phyloP scores from a whole-genome alignment of 23 tunicate genomes.

The Aplidium turbinatum region DNA sequence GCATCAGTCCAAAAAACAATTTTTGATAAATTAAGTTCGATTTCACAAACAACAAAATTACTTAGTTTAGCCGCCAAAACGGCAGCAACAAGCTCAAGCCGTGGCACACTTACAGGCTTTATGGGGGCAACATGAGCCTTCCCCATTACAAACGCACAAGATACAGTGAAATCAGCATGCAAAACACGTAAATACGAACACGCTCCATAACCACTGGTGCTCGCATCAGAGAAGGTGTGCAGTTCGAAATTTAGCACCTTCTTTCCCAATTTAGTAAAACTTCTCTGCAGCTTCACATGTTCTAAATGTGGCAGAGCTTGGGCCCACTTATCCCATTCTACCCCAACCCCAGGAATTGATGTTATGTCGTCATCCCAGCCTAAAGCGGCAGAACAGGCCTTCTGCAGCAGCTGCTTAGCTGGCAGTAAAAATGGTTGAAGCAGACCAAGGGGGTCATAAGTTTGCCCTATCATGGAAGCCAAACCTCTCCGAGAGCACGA shows the following conservation, averaged over 20 bases:
- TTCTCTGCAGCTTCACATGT: not conserved
- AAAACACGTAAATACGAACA: not conserved
- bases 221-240: constrained; percentile 14
- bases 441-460: constrained; percentile 15
- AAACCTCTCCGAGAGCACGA: constrained; percentile 10
- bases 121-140: not conserved
- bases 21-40: not conserved
- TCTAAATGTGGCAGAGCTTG: not conserved
- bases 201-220: constrained; percentile 2
- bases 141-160: constrained; percentile 4
- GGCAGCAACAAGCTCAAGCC: constrained; percentile 5
- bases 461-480: constrained; percentile 7
- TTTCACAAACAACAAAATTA: not conserved
- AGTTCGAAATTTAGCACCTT: not conserved
- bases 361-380: constrained; percentile 6
- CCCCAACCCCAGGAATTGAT: not conserved
- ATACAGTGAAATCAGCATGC: not conserved
- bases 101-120: not conserved
- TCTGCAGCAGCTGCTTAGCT: not conserved
- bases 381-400: not conserved
- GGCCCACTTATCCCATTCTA: not conserved
- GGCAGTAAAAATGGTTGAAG: not conserved
- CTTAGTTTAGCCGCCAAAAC: constrained; percentile 5
- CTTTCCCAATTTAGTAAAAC: not conserved
- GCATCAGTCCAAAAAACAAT: constrained; percentile 3